phyloP scores from a whole-genome alignment of 2,113 vertebrate species.

The Sander lucioperca region DNA sequence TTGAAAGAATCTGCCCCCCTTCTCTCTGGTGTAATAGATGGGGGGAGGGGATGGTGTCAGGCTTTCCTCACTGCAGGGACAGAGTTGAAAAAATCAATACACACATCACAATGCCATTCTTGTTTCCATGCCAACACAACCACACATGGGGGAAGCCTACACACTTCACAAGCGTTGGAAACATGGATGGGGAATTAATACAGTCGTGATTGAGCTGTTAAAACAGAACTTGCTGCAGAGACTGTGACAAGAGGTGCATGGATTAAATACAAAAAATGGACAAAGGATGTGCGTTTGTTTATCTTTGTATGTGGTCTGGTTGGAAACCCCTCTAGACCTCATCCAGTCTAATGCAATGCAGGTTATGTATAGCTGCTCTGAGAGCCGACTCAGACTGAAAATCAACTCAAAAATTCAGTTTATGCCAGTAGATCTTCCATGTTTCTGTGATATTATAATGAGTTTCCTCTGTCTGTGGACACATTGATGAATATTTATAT shows the following conservation, averaged over 20 bases:
- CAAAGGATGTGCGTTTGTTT: not conserved
- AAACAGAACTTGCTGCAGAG: slow-evolving; percentile 36
- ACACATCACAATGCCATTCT: slow-evolving; percentile 66
- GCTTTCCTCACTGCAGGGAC: slow-evolving; percentile 53
- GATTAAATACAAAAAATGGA: slow-evolving; percentile 1
- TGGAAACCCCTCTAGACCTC: slow-evolving; percentile 10
- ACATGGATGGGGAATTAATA: slow-evolving; percentile 56
- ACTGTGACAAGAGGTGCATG: slow-evolving; percentile 8
- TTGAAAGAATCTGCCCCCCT: slow-evolving; percentile 36
- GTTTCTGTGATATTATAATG: slow-evolving; percentile 48
- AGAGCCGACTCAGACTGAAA: slow-evolving; percentile 21
- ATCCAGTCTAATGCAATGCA: slow-evolving; percentile 1
- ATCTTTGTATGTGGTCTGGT: slow-evolving; percentile 19
- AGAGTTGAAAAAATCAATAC: slow-evolving; percentile 75
- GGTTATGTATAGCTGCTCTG: not conserved
- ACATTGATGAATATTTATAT: slow-evolving; percentile 46
- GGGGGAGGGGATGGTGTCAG: slow-evolving; percentile 54
- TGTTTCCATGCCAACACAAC: slow-evolving; percentile 84
- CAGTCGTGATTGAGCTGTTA: slow-evolving; percentile 55
- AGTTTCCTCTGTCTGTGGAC: slow-evolving; percentile 46
- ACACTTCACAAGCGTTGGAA: slow-evolving; percentile 46
- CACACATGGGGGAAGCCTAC: slow-evolving; percentile 67
- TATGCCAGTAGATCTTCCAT: slow-evolving; percentile 13
- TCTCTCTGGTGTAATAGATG: slow-evolving; percentile 23
- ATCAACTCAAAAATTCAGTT: slow-evolving; percentile 25